These are phyloP conservation scores for Phyllopteryx taeniolatus DNA, from an alignment of 2,113 vertebrate genomes.

Conservation along the genomic window DNA sequence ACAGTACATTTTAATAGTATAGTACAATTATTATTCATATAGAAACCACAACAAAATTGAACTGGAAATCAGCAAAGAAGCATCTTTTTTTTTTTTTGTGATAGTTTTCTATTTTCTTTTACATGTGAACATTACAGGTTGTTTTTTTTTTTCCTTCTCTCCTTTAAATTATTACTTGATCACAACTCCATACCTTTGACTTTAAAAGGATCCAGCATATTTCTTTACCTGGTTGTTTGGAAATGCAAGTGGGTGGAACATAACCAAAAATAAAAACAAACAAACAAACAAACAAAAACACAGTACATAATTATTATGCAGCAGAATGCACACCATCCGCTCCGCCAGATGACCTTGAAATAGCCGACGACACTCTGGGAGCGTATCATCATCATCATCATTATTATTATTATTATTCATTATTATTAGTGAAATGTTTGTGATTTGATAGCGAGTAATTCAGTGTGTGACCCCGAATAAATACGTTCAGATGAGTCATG, in stretches of 20 bases:
- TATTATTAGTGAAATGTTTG: conserved; percentile 68
- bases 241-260: conserved; percentile 53
- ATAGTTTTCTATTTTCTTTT: conserved; percentile 61
- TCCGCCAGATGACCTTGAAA: conserved; percentile 59
- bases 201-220: conserved; percentile 92
- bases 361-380: conserved; percentile 43
- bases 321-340: conserved; percentile 65
- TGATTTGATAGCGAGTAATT: conserved; percentile 80
- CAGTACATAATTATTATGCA: conserved; percentile 27
- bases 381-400: conserved; percentile 34
- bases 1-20: conserved; percentile 85
- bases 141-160: conserved; percentile 43
- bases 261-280: conserved; percentile 48
- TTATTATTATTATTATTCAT: conserved; percentile 58
- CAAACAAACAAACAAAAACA: background rate
- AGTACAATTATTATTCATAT: conserved; percentile 75
- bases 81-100: conserved; percentile 67
- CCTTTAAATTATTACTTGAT: conserved; percentile 82
- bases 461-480: conserved; percentile 95
- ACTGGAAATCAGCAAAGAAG: conserved; percentile 82
- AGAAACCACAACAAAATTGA: conserved; percentile 83
- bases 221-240: conserved; percentile 86
- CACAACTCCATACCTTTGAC: conserved; percentile 77
- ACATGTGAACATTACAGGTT: conserved; percentile 80
- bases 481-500: conserved; percentile 86